These are phyloP conservation scores for Paratrypauchen microcephalus DNA, from an alignment of 2,797 vertebrate species.

Conservation along the genomic window DNA sequence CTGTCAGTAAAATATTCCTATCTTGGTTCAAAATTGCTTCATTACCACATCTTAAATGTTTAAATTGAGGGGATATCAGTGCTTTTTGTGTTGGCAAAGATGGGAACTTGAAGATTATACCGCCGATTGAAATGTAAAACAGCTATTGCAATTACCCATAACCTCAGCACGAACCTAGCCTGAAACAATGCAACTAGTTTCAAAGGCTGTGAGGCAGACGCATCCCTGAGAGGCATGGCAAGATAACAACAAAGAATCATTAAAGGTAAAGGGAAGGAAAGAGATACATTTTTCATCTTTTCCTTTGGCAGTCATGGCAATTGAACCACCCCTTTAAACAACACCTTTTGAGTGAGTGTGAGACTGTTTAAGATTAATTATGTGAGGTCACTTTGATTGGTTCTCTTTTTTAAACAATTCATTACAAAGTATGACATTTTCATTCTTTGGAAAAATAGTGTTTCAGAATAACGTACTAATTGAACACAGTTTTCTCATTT, in stretches of 20 bases:
- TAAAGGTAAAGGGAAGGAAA: slow-evolving; percentile 63
- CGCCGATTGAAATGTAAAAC: slow-evolving; percentile 78
- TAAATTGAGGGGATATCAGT: slow-evolving; percentile 65
- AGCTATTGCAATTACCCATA: slow-evolving; percentile 75
- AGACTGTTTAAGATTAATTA: slow-evolving; percentile 50
- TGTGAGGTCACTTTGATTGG: slow-evolving; percentile 25
- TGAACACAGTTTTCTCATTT: not conserved
- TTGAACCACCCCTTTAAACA: slow-evolving; percentile 29
- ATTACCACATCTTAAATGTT: slow-evolving; percentile 63
- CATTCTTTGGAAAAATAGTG: not conserved
- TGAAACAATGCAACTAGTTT: slow-evolving; percentile 74
- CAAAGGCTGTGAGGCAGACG: slow-evolving; percentile 66
- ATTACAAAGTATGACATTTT: slow-evolving; percentile 23
- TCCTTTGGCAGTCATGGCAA: slow-evolving; percentile 43
- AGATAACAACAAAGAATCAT: slow-evolving; percentile 69
- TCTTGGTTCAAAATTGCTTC: slow-evolving; percentile 34
- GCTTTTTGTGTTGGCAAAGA: slow-evolving; percentile 63
- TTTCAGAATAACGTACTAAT: slow-evolving; percentile 1
- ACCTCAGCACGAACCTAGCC: slow-evolving; percentile 70
- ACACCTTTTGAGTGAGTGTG: slow-evolving; percentile 23
- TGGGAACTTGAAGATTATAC: slow-evolving; percentile 64
- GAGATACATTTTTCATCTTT: slow-evolving; percentile 38
- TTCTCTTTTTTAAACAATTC: slow-evolving; percentile 34
- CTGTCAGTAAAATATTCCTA: slow-evolving; percentile 20
- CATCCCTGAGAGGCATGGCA: slow-evolving; percentile 58